Percentiles rank a stretch among this genome's conserved stretches.
Conservation (phyloP, 2,113 vertebrate species). For the Nothocercus julius region DNA sequence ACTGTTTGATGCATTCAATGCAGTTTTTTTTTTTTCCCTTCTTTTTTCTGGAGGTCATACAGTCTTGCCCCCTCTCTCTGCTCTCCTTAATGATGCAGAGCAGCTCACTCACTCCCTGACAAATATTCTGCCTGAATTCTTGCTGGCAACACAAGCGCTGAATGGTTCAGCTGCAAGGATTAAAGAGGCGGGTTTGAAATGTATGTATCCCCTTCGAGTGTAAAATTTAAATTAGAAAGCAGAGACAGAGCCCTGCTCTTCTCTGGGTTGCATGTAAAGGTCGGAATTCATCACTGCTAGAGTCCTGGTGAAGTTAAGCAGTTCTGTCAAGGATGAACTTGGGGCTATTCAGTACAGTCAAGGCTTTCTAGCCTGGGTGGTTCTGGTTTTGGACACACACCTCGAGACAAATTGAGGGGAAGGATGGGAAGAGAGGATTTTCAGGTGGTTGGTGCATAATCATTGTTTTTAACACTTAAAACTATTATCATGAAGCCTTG, state of each 20-base stretch:
- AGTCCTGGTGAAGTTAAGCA: background rate
- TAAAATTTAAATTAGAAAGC: slow-evolving; percentile 45
- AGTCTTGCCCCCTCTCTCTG: background rate
- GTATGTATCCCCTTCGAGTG: background rate
- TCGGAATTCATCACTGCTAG: slow-evolving; percentile 6
- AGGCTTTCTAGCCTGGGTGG: background rate
- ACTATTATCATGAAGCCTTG: background rate
- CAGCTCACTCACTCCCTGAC: background rate
- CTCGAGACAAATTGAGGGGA: background rate
- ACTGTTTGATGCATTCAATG: slow-evolving; percentile 21
- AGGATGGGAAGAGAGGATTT: background rate
- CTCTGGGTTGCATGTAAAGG: background rate
- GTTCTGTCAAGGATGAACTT: background rate
- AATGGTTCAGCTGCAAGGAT: slow-evolving; percentile 34
- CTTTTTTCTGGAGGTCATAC: slow-evolving; percentile 18
- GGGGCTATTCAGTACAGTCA: background rate
- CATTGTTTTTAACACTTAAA: background rate
- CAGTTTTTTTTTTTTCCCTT: background rate
- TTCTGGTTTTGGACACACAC: background rate
- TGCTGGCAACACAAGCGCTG: background rate
- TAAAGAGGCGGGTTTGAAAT: slow-evolving; percentile 27
- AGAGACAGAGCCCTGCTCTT: background rate
- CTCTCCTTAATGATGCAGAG: slow-evolving; percentile 5
- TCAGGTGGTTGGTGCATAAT: background rate
- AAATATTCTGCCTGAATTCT: background rate